These are phyloP conservation scores for Diadophis punctatus DNA, from an alignment of 2,113 vertebrate species.

Conservation along the genomic window DNA sequence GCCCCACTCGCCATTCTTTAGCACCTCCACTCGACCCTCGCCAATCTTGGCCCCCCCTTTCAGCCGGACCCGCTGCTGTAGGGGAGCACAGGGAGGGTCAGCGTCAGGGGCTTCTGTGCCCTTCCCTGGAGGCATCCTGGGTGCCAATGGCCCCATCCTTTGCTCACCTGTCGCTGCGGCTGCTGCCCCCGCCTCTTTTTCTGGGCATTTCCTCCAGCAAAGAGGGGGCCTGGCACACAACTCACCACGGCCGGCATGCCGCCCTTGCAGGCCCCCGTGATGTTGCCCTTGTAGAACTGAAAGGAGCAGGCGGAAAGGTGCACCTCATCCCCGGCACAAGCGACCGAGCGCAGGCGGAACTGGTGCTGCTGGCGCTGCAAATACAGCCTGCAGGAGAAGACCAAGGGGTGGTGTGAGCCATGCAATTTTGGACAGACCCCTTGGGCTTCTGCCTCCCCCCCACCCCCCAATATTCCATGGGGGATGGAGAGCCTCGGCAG, in stretches of 20 bases:
- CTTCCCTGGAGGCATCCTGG: background rate
- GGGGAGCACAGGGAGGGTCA: background rate
- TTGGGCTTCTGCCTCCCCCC: background rate
- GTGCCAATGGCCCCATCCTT: background rate
- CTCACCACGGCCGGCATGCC: slow-evolving; percentile 84
- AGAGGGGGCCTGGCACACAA: slow-evolving; percentile 83
- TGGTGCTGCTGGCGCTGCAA: slow-evolving; percentile 77
- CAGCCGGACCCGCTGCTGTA: slow-evolving; percentile 76
- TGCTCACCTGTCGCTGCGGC: slow-evolving; percentile 65
- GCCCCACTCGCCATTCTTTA: slow-evolving; percentile 86
- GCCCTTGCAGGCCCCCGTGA: slow-evolving; percentile 65
- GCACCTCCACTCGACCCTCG: slow-evolving; percentile 91
- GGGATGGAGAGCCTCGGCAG: background rate
- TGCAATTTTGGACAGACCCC: background rate
- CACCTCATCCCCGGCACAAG: slow-evolving; percentile 82
- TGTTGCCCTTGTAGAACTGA: slow-evolving; percentile 81
- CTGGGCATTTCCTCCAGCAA: slow-evolving; percentile 53
- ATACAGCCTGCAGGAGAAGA: slow-evolving; percentile 73
- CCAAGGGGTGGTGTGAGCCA: background rate
- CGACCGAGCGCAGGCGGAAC: slow-evolving; percentile 84
- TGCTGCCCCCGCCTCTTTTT: slow-evolving; percentile 73
- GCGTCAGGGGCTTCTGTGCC: fast-evolving
- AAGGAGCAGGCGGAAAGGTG: slow-evolving; percentile 88
- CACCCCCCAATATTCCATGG: fast-evolving
- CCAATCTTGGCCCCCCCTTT: slow-evolving; percentile 83